Percentiles rank a stretch among this genome's conserved stretches.
These are phyloP conservation scores for Dryocosmus kuriphilus DNA, from an alignment of 2,888 invertebrate species.

Conservation along the genomic window DNA sequence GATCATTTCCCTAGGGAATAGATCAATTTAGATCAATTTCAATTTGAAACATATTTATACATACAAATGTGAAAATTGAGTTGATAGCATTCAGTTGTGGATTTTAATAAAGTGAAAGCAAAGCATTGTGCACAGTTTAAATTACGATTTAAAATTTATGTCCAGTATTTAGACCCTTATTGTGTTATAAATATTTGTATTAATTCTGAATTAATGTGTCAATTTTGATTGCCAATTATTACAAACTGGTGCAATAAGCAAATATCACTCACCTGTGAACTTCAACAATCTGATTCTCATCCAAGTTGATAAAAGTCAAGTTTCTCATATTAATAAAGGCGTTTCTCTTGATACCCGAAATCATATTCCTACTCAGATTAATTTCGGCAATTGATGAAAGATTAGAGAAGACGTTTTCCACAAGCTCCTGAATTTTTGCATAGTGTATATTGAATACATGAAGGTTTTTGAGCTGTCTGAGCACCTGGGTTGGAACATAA, in stretches of 20 bases:
- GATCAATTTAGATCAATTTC: too few species aligned
- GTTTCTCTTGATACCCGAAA: conserved; percentile 83
- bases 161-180: too few species aligned
- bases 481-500: conserved; percentile 85
- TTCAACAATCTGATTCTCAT: conserved; percentile 87
- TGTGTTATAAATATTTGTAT: too few species aligned
- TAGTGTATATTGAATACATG: conserved; percentile 85
- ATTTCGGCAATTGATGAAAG: conserved; percentile 84
- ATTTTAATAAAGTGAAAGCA: too few species aligned
- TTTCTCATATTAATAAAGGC: conserved; percentile 87
- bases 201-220: too few species aligned
- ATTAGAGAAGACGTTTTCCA: conserved; percentile 87
- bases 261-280: conserved; percentile 79
- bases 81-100: too few species aligned
- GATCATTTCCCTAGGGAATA: too few species aligned
- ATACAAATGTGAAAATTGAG: too few species aligned
- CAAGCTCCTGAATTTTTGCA: conserved; percentile 85
- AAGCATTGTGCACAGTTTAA: too few species aligned
- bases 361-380: conserved; percentile 84
- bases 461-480: conserved; percentile 83
- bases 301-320: conserved; percentile 84
- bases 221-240: too few species aligned
- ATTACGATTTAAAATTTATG: too few species aligned
- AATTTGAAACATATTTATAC: too few species aligned
- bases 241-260: neutral